These are phyloP conservation scores for Gobio occitaniae DNA, from an alignment of 2,797 vertebrate genomes.

Conservation along the genomic window DNA sequence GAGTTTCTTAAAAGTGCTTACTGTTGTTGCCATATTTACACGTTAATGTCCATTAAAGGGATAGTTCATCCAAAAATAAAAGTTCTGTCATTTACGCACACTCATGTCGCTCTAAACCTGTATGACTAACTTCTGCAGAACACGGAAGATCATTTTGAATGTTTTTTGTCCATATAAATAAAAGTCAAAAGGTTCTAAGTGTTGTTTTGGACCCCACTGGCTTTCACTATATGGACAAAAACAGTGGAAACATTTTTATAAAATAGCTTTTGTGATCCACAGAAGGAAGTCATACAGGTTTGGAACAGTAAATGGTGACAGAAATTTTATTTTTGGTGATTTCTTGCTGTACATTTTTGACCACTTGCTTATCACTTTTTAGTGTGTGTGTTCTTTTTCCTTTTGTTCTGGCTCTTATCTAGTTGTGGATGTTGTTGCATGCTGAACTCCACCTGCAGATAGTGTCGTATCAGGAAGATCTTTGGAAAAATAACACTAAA, in stretches of 20 bases:
- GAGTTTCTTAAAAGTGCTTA: background rate
- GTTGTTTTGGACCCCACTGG: background rate
- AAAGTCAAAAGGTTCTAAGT: background rate
- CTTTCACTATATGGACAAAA: background rate
- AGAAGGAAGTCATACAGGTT: background rate
- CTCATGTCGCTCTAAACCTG: background rate
- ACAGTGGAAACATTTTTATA: background rate
- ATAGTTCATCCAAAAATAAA: background rate
- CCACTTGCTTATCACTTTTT: background rate
- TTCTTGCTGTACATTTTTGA: background rate
- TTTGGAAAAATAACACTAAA: background rate
- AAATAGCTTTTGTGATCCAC: background rate
- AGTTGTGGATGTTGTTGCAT: slow-evolving; percentile 13
- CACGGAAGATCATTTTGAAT: background rate
- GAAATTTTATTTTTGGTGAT: background rate
- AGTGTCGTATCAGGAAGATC: background rate
- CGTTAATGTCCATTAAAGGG: background rate
- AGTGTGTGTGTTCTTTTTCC: background rate
- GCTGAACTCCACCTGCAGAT: background rate
- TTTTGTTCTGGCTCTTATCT: background rate
- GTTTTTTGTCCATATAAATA: background rate
- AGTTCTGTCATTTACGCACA: background rate
- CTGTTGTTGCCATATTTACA: background rate
- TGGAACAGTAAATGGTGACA: background rate
- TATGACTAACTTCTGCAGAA: background rate